Evolutionary conservation across 2,888 invertebrate species (phyloP).

Genomic region (Cantharis rustica): DNA sequence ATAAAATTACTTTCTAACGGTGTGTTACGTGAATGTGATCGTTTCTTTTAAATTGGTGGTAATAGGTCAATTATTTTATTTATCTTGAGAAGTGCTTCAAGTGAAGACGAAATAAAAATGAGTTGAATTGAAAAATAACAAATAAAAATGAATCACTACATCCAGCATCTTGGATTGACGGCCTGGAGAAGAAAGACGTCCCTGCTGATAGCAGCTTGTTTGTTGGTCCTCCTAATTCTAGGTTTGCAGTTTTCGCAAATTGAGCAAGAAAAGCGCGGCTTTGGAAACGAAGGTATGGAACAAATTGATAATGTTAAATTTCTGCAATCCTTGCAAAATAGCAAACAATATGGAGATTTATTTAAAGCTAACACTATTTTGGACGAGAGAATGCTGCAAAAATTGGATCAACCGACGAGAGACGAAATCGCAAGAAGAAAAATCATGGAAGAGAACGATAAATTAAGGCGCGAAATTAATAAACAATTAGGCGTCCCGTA

Average conservation of each 20-base stretch:
- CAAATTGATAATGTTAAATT: conserved; percentile 31
- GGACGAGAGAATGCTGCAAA: conserved; percentile 31
- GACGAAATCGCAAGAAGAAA: conserved; percentile 47
- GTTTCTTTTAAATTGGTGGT: conserved; percentile 2
- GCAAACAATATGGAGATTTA: conserved; percentile 2
- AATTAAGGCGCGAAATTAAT: conserved; percentile 44
- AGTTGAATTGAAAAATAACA: background rate
- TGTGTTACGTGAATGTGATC: background rate
- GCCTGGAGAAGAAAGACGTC: conserved; percentile 59
- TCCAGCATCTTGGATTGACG: conserved; percentile 56
- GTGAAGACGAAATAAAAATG: background rate
- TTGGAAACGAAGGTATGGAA: conserved; percentile 29
- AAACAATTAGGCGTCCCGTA: conserved; percentile 55
- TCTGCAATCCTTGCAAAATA: conserved; percentile 20
- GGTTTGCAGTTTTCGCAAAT: conserved; percentile 55
- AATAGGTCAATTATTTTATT: background rate
- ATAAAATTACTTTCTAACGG: background rate
- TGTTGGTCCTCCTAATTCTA: conserved; percentile 54
- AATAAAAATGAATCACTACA: conserved; percentile 45
- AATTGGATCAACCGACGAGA: conserved; percentile 52
- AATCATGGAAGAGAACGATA: conserved; percentile 29
- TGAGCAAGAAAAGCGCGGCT: conserved; percentile 32
- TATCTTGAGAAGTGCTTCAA: background rate
- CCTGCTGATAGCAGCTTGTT: conserved; percentile 51
- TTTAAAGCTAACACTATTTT: conserved; percentile 5